Evolutionary conservation across 2,113 vertebrate genomes (phyloP), one percentile per base, ranked within the genome.

Genomic region (Pholis gunnellus): DNA sequence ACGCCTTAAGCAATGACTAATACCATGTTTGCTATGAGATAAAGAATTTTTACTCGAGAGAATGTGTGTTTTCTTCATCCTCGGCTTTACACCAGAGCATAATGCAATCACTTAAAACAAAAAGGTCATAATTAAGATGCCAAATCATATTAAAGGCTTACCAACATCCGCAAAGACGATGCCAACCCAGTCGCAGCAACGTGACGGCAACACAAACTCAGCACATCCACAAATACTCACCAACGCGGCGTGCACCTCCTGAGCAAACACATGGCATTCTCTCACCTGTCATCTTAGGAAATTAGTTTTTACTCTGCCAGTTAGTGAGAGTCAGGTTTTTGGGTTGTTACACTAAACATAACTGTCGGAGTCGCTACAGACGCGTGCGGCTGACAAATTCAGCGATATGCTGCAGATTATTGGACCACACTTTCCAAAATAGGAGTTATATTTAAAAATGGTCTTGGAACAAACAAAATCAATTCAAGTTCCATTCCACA

Each of bases 101-200:
- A 63, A 71, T 66, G 22, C 46, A 40, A 71, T 46, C 22, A 15
- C 60, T 54, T 64, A 0, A 78, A 68, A 84, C 27, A 18, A 71
- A 54, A 48, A 65, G 60, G 56, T 79, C 59, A 72, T 29, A 75
- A 76, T 75, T 64, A 59, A 69, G 27, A 72, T 75, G 74, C 36
- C 9, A 79, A 73, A 67, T 76, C 1, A 8, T 29, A 68, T 74
- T 79, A 76, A 88, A 84, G 77, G 61, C 31, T 79, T 84, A 31
- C 14, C 15, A 25, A 78, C 17, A 70, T 67, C 36, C 54, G 40
- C 44, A 78, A 66, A 60, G 9, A 11, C 56, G 65, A 78, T 29
- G 59, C 40, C 38, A 56, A 44, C 6, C 0, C 25, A 56, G 29
- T 29, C 6, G 0, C 40, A 44, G 29, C 25, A 50, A 59, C 34